Percentiles rank a stretch among this genome's conserved stretches.
phyloP scores from a whole-genome alignment of 1,140 invertebrate genomes.

The Formica exsecta region DNA sequence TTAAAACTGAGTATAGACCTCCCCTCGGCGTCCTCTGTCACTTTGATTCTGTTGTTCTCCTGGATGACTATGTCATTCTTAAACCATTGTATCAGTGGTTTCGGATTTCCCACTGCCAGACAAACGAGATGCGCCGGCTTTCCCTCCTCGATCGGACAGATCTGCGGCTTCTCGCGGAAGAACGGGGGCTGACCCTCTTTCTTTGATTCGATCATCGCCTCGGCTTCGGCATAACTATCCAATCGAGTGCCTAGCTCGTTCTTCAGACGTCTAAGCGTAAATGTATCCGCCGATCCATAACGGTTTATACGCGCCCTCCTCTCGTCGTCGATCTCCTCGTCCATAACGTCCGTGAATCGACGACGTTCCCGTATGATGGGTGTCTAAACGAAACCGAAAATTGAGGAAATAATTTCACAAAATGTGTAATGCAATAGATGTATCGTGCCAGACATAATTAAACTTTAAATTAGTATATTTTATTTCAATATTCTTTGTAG shows the following conservation, averaged over 20 bases:
- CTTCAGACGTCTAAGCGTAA: constrained; percentile 91
- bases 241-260: constrained; percentile 93
- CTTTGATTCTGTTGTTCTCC: constrained; percentile 92
- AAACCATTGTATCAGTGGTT: constrained; percentile 98
- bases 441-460: not conserved
- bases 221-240: constrained; percentile 94
- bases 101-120: constrained; percentile 95
- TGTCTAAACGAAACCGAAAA: constrained; percentile 86
- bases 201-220: constrained; percentile 93
- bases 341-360: constrained; percentile 97
- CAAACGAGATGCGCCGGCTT: constrained; percentile 93
- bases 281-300: constrained; percentile 91
- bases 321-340: constrained; percentile 98
- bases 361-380: constrained; percentile 95
- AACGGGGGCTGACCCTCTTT: constrained; percentile 93
- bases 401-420: not conserved
- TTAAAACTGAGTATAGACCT: constrained; percentile 92
- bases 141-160: constrained; percentile 92
- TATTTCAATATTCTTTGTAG: not conserved
- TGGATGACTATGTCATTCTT: constrained; percentile 95
- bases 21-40: constrained; percentile 91
- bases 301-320: constrained; percentile 92
- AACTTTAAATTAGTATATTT: not conserved
- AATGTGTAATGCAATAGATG: not conserved
- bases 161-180: constrained; percentile 93